phyloP scores from a whole-genome alignment of 2,113 vertebrate genomes.

The Eolophus roseicapilla region DNA sequence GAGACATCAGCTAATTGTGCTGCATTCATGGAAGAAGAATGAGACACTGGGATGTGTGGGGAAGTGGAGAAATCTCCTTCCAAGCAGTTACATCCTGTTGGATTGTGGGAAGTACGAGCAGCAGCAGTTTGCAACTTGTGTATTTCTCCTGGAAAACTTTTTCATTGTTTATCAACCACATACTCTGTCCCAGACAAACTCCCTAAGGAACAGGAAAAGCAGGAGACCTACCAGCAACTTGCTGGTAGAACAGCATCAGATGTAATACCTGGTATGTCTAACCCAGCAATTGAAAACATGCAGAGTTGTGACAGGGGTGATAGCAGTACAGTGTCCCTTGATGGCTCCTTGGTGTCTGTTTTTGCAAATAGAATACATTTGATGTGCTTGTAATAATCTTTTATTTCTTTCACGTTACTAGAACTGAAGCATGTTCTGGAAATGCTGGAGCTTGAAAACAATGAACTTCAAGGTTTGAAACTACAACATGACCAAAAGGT shows the following conservation, averaged over 20 bases:
- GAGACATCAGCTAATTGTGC: not conserved
- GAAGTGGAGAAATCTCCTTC: not conserved
- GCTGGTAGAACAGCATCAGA: not conserved
- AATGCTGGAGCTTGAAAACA: constrained; percentile 78
- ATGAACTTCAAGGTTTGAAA: constrained; percentile 73
- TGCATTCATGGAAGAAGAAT: not conserved
- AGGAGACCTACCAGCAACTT: not conserved
- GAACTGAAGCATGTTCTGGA: constrained; percentile 82
- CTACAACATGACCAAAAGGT: constrained; percentile 77
- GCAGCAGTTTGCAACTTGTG: not conserved
- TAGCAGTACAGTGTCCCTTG: not conserved
- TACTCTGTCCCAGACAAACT: not conserved
- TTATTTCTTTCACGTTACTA: constrained; percentile 37
- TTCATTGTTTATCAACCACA: not conserved
- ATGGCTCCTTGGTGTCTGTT: not conserved
- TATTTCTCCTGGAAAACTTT: not conserved
- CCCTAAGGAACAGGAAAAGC: not conserved
- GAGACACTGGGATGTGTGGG: not conserved
- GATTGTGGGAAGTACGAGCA: not conserved
- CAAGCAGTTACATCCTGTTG: not conserved
- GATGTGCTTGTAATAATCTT: not conserved
- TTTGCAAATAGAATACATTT: not conserved
- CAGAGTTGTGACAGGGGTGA: not conserved
- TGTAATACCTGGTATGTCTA: not conserved
- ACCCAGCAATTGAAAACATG: not conserved